Conservation (phyloP, 2,113 vertebrate genomes). For the Plestiodon gilberti region DNA sequence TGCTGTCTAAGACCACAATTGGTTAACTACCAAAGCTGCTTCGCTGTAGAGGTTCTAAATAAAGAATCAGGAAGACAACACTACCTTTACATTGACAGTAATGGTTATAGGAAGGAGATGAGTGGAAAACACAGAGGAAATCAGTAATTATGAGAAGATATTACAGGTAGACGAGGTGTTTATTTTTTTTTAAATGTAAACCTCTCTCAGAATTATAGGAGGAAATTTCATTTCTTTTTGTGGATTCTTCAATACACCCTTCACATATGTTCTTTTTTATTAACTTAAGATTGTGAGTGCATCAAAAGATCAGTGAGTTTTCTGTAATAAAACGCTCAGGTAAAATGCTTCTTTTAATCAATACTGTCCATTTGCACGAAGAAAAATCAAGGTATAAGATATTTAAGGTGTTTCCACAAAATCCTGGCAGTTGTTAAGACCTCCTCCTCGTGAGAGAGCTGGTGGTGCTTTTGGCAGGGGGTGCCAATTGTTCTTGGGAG, state of each 20-base stretch:
- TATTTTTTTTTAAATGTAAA: neutral
- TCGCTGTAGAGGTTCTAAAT: slow-evolving; percentile 10
- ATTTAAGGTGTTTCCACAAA: slow-evolving; percentile 38
- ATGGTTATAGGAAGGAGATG: slow-evolving; percentile 53
- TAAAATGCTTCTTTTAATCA: neutral
- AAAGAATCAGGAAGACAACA: slow-evolving; percentile 38
- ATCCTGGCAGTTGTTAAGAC: neutral
- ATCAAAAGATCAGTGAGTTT: slow-evolving; percentile 26
- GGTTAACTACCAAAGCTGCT: slow-evolving; percentile 1
- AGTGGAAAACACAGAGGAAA: slow-evolving; percentile 25
- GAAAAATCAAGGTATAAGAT: slow-evolving; percentile 22
- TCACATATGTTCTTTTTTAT: slow-evolving; percentile 39
- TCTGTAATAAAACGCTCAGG: neutral
- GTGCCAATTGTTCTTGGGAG: too few species aligned
- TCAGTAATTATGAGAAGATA: neutral
- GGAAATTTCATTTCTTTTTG: slow-evolving; percentile 14
- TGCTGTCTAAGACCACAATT: slow-evolving; percentile 8
- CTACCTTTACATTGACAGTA: slow-evolving; percentile 36
- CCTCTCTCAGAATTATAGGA: slow-evolving; percentile 11
- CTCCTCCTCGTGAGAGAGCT: slow-evolving; percentile 54
- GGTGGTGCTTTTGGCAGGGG: slow-evolving; percentile 38
- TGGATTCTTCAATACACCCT: neutral
- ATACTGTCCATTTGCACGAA: slow-evolving; percentile 10
- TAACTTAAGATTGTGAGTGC: neutral
- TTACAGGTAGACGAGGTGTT: neutral